Evolutionary conservation across 1,140 invertebrate genomes (phyloP).

Genomic region (Drosophila pallidifrons): DNA sequence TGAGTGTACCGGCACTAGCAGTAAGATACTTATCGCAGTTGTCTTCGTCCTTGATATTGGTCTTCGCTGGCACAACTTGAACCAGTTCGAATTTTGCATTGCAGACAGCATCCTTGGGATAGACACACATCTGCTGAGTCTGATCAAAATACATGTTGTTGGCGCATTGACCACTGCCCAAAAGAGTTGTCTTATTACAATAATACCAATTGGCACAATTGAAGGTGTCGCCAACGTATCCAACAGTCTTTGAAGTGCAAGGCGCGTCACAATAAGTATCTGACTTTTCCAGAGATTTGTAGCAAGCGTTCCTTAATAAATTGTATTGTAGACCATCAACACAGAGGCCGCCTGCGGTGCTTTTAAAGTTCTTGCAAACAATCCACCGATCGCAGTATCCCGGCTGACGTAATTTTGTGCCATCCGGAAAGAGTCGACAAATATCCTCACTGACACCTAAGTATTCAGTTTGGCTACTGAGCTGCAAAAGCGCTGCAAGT

Average conservation of each 20-base stretch:
- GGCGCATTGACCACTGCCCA: slow-evolving; percentile 43
- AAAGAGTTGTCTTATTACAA: slow-evolving; percentile 34
- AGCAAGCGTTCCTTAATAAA: slow-evolving; percentile 8
- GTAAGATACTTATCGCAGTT: slow-evolving; percentile 61
- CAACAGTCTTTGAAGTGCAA: slow-evolving; percentile 24
- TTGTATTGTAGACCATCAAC: slow-evolving; percentile 9
- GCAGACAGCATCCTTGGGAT: slow-evolving; percentile 41
- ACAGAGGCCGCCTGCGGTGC: slow-evolving; percentile 11
- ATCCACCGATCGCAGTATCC: slow-evolving; percentile 58
- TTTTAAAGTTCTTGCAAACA: slow-evolving; percentile 44
- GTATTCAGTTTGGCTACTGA: slow-evolving; percentile 50
- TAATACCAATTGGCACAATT: slow-evolving; percentile 66
- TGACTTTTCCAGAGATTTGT: neutral
- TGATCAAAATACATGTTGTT: slow-evolving; percentile 49
- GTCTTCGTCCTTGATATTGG: slow-evolving; percentile 38
- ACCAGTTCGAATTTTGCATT: slow-evolving; percentile 58
- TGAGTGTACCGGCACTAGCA: slow-evolving; percentile 25
- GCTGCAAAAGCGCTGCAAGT: slow-evolving; percentile 24
- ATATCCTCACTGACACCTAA: slow-evolving; percentile 43
- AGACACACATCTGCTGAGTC: slow-evolving; percentile 37
- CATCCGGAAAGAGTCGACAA: slow-evolving; percentile 61
- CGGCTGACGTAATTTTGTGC: slow-evolving; percentile 58
- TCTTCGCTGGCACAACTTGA: slow-evolving; percentile 38
- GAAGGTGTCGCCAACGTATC: slow-evolving; percentile 41
- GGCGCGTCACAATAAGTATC: slow-evolving; percentile 52